phyloP scores from a whole-genome alignment of 2,888 invertebrate genomes.

The Andrena flavipes region DNA sequence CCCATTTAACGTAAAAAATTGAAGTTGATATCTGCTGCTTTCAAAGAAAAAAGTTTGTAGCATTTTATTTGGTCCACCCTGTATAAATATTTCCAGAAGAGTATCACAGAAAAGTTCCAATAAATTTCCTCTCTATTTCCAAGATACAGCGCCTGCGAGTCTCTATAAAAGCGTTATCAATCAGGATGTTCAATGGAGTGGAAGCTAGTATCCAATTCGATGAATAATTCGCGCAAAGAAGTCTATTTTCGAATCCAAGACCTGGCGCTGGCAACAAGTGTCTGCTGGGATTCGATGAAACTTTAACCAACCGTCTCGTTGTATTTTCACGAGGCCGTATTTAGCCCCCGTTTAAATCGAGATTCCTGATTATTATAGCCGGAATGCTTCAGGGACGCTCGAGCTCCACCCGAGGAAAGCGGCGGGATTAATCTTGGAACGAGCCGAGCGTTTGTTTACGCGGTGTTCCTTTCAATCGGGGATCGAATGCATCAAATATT shows the following conservation, averaged over 20 bases:
- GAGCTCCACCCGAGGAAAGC: not conserved
- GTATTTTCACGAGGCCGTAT: not conserved
- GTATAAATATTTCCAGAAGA: too few species aligned
- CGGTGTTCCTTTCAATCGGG: conserved; percentile 8
- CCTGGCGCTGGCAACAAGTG: not conserved
- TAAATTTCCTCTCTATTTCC: too few species aligned
- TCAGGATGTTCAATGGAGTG: not conserved
- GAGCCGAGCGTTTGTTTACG: conserved; percentile 16
- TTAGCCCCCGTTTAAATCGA: conserved; percentile 7
- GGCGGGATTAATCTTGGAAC: not conserved
- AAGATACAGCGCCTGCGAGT: too few species aligned
- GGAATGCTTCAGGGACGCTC: not conserved
- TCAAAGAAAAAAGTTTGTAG: too few species aligned
- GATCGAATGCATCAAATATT: conserved; percentile 16
- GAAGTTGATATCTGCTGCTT: too few species aligned
- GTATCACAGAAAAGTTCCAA: too few species aligned
- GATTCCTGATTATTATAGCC: conserved; percentile 5
- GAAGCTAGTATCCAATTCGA: not conserved
- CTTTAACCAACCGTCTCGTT: not conserved
- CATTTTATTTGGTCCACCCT: too few species aligned
- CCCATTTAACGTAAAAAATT: too few species aligned
- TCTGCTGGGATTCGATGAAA: not conserved
- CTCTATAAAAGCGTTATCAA: too few species aligned
- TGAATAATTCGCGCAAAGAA: not conserved
- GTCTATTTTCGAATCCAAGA: conserved; percentile 9